phyloP scores from a whole-genome alignment of 2,797 vertebrate genomes.

The Enteromius fasciolatus region DNA sequence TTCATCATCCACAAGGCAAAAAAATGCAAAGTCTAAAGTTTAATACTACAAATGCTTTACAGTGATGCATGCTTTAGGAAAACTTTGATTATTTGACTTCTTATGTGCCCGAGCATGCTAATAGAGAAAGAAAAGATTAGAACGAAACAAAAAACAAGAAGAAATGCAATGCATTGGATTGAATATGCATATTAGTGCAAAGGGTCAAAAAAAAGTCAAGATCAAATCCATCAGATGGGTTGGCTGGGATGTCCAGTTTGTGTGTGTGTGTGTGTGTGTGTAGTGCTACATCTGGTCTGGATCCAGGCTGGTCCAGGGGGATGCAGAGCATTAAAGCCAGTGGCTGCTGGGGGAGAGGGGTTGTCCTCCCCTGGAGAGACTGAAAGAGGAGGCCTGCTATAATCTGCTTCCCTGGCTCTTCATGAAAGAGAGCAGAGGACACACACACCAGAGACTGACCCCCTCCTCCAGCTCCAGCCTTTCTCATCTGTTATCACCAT shows the following conservation, averaged over 20 bases:
- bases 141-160: not conserved
- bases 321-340: conserved; percentile 54
- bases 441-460: conserved; percentile 74
- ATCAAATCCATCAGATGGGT: conserved; percentile 44
- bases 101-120: not conserved
- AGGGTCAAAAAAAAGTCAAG: conserved; percentile 38
- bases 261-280: conserved; percentile 27
- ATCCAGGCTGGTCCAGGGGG: conserved; percentile 54
- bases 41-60: not conserved
- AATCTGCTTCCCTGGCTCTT: conserved; percentile 84
- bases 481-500: conserved; percentile 69
- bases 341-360: conserved; percentile 58
- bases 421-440: conserved; percentile 78
- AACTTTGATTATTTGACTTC: not conserved
- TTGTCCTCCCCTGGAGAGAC: conserved; percentile 60
- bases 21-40: not conserved
- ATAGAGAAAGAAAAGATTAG: not conserved
- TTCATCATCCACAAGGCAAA: not conserved
- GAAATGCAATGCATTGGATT: not conserved
- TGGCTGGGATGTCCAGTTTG: conserved; percentile 37
- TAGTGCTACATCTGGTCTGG: conserved; percentile 49
- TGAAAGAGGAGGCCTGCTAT: conserved; percentile 69
- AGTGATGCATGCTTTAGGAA: not conserved
- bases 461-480: conserved; percentile 65
- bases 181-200: conserved; percentile 34